phyloP scores from a whole-genome alignment of 2,797 vertebrate genomes.

The Mus minutoides region DNA sequence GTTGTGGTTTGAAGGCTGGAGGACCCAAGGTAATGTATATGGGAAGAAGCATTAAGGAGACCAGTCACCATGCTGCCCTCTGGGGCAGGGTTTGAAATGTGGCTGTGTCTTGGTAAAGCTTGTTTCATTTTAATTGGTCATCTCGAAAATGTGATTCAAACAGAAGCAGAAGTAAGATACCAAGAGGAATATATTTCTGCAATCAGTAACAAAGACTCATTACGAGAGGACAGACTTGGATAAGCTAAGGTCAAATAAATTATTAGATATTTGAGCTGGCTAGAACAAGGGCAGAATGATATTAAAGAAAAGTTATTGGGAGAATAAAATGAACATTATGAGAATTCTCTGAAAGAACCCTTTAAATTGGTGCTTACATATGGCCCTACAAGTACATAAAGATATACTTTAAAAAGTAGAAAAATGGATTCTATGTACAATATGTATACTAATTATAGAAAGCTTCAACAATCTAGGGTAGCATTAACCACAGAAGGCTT shows the following conservation, averaged over 20 bases:
- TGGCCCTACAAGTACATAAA: neutral
- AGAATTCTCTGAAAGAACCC: neutral
- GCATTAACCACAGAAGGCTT: neutral
- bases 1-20: neutral
- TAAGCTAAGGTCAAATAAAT: neutral
- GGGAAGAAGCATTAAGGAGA: too few relatives aligned
- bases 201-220: neutral
- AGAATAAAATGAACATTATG: neutral
- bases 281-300: neutral
- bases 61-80: too few relatives aligned
- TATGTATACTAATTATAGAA: neutral
- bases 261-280: neutral
- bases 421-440: neutral
- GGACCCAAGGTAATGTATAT: neutral
- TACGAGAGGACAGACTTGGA: neutral
- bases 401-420: neutral
- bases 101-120: rapidly evolving
- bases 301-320: neutral
- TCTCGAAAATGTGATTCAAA: neutral
- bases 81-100: neutral
- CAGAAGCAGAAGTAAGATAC: neutral
- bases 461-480: neutral
- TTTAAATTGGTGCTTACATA: neutral
- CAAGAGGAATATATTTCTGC: neutral
- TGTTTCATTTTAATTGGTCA: neutral